Evolutionary conservation across 23 tunicate genomes (phyloP).

Genomic region (Ascidia mentula): DNA sequence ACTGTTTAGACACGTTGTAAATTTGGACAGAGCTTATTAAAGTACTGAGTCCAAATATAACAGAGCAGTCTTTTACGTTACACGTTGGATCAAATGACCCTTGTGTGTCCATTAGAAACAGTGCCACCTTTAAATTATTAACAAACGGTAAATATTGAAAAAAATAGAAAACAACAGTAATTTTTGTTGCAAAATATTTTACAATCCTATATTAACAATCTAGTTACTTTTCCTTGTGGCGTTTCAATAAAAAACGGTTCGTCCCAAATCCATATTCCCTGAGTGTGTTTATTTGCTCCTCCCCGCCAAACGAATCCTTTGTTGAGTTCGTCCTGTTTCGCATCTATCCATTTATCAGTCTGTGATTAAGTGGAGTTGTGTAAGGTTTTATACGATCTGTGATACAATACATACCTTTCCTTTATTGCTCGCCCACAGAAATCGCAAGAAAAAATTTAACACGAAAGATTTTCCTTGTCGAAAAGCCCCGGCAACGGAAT

Average conservation of each 20-base stretch:
- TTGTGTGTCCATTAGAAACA: not conserved
- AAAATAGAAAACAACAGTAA: no score
- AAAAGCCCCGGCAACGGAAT: slow-evolving; percentile 12
- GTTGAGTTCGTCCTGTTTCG: not conserved
- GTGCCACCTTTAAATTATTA: not conserved
- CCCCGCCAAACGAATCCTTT: not conserved
- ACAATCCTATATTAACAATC: no score
- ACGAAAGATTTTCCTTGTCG: slow-evolving; percentile 19
- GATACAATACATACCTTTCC: not conserved
- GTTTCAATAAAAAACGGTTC: not conserved
- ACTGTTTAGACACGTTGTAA: not conserved
- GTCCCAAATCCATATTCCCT: not conserved
- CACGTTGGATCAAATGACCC: not conserved
- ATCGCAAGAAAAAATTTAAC: not conserved
- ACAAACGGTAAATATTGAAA: no score
- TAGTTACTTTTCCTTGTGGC: no score
- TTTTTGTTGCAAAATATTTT: no score
- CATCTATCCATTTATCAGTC: not conserved
- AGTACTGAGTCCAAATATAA: not conserved
- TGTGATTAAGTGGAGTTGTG: no score
- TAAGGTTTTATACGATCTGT: not conserved
- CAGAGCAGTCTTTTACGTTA: not conserved
- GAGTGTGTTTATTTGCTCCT: not conserved
- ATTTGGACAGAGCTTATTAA: not conserved
- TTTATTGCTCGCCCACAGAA: not conserved